Conservation (phyloP, 2,888 invertebrate species). For the Chrysopilus asiliformis region DNA sequence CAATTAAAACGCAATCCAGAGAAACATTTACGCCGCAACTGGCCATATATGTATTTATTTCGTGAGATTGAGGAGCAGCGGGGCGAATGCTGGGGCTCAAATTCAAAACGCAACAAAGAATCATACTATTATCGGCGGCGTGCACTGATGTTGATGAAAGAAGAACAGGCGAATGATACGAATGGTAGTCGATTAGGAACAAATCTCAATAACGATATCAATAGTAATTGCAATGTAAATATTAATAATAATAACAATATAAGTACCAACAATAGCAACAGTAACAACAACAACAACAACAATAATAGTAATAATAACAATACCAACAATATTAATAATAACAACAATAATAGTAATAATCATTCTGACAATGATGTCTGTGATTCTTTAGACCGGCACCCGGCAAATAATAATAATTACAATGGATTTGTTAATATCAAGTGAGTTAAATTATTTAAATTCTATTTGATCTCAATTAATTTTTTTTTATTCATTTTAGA, state of each 20-base stretch:
- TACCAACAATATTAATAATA: no score
- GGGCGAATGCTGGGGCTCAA: constrained; percentile 33
- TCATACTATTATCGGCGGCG: constrained; percentile 29
- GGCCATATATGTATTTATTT: constrained; percentile 19
- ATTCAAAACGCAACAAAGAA: constrained; percentile 23
- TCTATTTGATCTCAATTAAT: neutral
- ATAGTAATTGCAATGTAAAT: neutral
- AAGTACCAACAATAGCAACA: no score
- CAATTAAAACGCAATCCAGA: constrained; percentile 35
- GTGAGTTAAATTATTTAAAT: no score
- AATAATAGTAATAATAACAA: constrained; percentile 7
- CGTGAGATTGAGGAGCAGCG: constrained; percentile 35
- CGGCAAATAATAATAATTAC: no score
- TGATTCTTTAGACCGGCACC: no score
- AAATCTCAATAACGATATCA: neutral
- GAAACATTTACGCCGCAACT: constrained; percentile 33
- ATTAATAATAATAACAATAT: constrained; percentile 1
- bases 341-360: no score
- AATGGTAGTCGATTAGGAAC: no score
- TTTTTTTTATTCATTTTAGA: constrained; percentile 16
- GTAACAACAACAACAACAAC: no score
- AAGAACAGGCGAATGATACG: neutral
- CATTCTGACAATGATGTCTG: no score
- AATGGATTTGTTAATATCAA: no score
- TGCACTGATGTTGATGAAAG: constrained; percentile 4